A percentile compares a stretch with the other conserved stretches of the same genome.
phyloP scores from a whole-genome alignment of 2,888 invertebrate species.

The Escarpia spicata region DNA sequence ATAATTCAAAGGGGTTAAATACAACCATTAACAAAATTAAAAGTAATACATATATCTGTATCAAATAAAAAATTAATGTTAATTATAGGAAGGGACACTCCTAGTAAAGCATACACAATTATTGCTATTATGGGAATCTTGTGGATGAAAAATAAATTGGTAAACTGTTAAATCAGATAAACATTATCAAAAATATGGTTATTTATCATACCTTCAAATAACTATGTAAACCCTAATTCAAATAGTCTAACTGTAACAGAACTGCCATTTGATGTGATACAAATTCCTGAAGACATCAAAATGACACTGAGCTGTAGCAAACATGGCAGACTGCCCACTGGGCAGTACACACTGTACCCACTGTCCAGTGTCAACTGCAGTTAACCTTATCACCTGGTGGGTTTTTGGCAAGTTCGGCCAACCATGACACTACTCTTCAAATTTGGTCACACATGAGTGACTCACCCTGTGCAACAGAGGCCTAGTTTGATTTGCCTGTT shows the following conservation, averaged over 20 bases:
- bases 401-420: not conserved
- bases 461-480: not conserved
- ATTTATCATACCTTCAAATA: not conserved
- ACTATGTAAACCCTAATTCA: not conserved
- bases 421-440: not conserved
- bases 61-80: no score
- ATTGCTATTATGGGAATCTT: no score
- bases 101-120: no score
- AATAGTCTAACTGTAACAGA: not conserved
- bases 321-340: not conserved
- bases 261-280: not conserved
- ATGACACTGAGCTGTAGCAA: constrained; percentile 16
- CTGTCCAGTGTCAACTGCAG: not conserved
- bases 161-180: not conserved
- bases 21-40: no score
- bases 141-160: no score
- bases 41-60: no score
- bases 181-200: not conserved
- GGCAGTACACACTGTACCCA: not conserved
- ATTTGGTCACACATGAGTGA: not conserved
- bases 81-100: no score
- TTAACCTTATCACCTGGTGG: not conserved
- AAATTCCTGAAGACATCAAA: not conserved
- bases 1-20: no score
- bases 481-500: not conserved